Conservation (phyloP, 2,797 vertebrate genomes). For the Chelon auratus region DNA sequence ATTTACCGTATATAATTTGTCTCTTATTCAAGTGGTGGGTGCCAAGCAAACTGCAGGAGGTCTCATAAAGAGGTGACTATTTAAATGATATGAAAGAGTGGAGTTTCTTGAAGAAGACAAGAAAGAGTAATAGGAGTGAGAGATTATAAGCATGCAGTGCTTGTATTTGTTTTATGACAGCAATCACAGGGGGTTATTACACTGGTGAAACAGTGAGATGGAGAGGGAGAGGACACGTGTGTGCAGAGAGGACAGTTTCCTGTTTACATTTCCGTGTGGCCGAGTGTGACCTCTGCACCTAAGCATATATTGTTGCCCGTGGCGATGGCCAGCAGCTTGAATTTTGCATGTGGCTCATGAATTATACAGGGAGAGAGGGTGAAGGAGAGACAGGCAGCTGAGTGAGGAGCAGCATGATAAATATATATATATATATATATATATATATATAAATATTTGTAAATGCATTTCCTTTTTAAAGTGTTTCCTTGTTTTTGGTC, state of each 20-base stretch:
- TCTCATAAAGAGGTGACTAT: slow-evolving; percentile 31
- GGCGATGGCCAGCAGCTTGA: slow-evolving; percentile 57
- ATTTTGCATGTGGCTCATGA: slow-evolving; percentile 78
- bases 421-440: neutral
- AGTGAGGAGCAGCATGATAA: slow-evolving; percentile 10
- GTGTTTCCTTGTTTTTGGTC: neutral
- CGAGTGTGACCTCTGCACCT: slow-evolving; percentile 58
- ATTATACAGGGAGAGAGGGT: slow-evolving; percentile 70
- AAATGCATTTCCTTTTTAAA: slow-evolving; percentile 6
- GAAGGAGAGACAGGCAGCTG: slow-evolving; percentile 43
- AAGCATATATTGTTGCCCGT: slow-evolving; percentile 50
- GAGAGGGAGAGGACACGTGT: neutral
- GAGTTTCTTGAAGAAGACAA: slow-evolving; percentile 23
- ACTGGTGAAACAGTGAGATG: neutral
- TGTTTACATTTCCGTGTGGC: slow-evolving; percentile 49
- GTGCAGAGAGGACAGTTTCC: slow-evolving; percentile 32
- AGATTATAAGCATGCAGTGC: slow-evolving; percentile 34
- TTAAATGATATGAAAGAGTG: slow-evolving; percentile 38
- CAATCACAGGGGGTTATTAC: slow-evolving; percentile 27
- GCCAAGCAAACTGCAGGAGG: slow-evolving; percentile 49
- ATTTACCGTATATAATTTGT: slow-evolving; percentile 26
- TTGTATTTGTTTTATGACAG: slow-evolving; percentile 41
- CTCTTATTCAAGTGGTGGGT: slow-evolving; percentile 25
- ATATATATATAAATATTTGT: neutral
- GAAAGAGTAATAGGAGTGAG: slow-evolving; percentile 23